Evolutionary conservation across 2,888 invertebrate species (phyloP).

Genomic region (Torymus texanus): DNA sequence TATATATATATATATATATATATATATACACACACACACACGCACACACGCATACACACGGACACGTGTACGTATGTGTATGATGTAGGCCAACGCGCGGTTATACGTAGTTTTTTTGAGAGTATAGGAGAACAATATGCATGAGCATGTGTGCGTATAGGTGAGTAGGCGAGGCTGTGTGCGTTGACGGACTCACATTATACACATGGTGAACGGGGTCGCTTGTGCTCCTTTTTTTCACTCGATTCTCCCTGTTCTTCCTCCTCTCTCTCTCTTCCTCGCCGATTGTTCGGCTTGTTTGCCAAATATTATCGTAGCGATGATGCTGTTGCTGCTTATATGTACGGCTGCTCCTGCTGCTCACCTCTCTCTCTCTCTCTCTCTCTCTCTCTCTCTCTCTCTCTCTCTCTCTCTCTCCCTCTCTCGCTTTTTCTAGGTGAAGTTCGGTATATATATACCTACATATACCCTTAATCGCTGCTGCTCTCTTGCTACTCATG

Average conservation of each 20-base stretch:
- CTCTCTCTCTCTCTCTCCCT: background rate
- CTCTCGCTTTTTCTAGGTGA: background rate
- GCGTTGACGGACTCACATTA: slow-evolving; percentile 4
- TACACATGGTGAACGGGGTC: slow-evolving; percentile 19
- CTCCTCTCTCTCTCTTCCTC: slow-evolving; percentile 14
- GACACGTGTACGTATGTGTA: no score
- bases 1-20: no score
- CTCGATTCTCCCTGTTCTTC: slow-evolving; percentile 26
- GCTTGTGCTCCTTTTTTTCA: slow-evolving; percentile 21
- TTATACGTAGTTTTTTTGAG: no score
- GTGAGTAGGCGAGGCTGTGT: background rate
- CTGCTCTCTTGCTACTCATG: no score
- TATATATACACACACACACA: no score
- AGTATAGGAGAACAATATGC: background rate
- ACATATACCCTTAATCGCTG: no score
- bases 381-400: background rate
- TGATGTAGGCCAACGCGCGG: background rate
- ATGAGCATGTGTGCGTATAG: background rate
- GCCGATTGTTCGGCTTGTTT: slow-evolving; percentile 47
- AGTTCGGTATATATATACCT: background rate
- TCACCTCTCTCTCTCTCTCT: background rate
- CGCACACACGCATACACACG: no score
- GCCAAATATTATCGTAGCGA: slow-evolving; percentile 48
- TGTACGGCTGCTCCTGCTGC: background rate
- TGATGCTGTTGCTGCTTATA: background rate